Evolutionary conservation across 2,113 vertebrate species (phyloP).

Genomic region (Indicator indicator): DNA sequence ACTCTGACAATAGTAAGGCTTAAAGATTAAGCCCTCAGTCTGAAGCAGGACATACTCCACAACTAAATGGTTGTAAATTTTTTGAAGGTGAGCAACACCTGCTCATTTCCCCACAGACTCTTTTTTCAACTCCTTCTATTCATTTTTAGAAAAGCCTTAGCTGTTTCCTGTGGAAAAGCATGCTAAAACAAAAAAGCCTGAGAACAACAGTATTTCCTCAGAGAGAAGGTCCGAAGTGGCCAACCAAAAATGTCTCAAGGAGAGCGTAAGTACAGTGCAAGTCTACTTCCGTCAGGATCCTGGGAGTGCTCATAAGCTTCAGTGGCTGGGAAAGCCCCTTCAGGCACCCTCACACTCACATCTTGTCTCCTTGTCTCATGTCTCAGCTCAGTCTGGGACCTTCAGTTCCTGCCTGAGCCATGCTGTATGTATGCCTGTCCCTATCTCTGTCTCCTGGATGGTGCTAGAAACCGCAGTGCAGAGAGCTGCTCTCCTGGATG

Average conservation of each 20-base stretch:
- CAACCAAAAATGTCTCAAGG: background rate
- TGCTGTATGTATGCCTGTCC: background rate
- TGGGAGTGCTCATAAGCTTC: background rate
- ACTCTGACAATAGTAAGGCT: background rate
- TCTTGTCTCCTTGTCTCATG: background rate
- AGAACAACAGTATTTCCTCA: background rate
- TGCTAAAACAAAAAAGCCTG: background rate
- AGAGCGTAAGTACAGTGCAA: background rate
- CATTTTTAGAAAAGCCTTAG: background rate
- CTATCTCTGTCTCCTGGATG: background rate
- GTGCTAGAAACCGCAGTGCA: no score
- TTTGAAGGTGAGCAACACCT: background rate
- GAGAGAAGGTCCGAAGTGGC: background rate
- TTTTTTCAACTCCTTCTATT: background rate
- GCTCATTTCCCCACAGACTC: background rate
- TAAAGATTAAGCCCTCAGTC: background rate
- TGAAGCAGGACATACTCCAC: background rate
- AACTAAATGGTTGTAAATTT: background rate
- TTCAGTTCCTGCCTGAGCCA: background rate
- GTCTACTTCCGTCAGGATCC: background rate
- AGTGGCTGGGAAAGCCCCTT: background rate
- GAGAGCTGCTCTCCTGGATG: no score
- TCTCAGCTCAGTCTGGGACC: background rate
- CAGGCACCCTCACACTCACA: background rate
- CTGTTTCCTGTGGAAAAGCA: background rate